Evolutionary conservation across 2,888 invertebrate genomes (phyloP), one percentile per base, ranked within the genome.

Genomic region (Pseudococcus jackbeardsleyi): DNA sequence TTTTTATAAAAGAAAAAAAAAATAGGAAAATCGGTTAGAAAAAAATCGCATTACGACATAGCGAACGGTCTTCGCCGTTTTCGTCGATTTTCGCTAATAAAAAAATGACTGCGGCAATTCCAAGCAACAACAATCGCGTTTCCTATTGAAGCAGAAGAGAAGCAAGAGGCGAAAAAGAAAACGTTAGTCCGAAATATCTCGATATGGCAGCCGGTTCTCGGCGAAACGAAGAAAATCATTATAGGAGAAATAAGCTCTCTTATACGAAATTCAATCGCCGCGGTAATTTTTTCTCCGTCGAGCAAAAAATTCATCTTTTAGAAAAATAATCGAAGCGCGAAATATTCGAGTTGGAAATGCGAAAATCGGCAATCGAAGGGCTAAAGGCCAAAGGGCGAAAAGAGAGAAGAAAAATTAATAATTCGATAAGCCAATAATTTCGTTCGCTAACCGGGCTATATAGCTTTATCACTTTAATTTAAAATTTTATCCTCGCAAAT

Each of bases 401-500:
- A 39, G 79, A 39, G 17, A 42, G 33, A n/a, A 48, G 48, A 54
- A 85, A 54, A 54, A 85, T 85, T 85, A 85, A 50, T 85, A 85
- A 85, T 85, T 85, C 54, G 84, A 50, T 50, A 26, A 54, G 54
- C 84, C 84, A 85, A 85, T 85, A 85, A 85, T 50, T 85, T 54
- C 54, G 54, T 54, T 54, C 26, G 26, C 84, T 85, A 54, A 33
- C 54, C 50, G 54, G 22, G 48, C 54, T 85, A 84, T 48, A 46
- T 84, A 64, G 64, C 39, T 77, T 77, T 77, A 39, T 77, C 77
- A 39, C 39, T 77, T 77, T 77, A 77, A 77, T 85, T 85, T 85
- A 54, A 85, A 85, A 85, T 54, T 85, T 85, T 85, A 85, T 85
- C 84, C 46, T 48, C 54, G 84, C 33, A 85, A 85, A 85, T 85